phyloP scores from a whole-genome alignment of 2,113 vertebrate species.

The Colossoma macropomum region DNA sequence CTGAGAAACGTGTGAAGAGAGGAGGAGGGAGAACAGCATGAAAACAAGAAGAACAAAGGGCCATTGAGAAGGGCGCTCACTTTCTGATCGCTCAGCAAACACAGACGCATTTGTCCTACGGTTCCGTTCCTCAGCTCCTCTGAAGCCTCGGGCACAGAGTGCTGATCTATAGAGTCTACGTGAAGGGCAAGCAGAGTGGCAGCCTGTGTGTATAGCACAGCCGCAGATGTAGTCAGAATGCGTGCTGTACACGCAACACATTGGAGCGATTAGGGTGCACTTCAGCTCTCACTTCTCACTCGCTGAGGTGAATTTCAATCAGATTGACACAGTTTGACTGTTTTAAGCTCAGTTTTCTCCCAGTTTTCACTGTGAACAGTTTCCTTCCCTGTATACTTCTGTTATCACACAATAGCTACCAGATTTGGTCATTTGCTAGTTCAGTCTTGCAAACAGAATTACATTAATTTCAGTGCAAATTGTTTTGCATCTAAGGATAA shows the following conservation, averaged over 20 bases:
- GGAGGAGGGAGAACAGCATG: constrained; percentile 43
- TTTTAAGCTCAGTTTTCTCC: not conserved
- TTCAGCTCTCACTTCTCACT: not conserved
- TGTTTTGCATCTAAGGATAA: too few species aligned
- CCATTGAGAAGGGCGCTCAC: constrained; percentile 49
- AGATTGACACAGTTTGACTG: not conserved
- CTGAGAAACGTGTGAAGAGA: constrained; percentile 56
- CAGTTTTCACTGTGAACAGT: too few species aligned
- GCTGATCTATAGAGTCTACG: constrained; percentile 42
- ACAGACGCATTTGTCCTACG: constrained; percentile 39
- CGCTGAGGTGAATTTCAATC: not conserved
- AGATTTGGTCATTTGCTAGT: too few species aligned
- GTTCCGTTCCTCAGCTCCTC: constrained; percentile 32
- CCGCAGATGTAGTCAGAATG: constrained; percentile 1
- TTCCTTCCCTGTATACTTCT: too few species aligned
- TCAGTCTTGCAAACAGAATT: too few species aligned
- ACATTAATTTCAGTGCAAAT: too few species aligned
- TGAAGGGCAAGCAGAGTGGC: constrained; percentile 35
- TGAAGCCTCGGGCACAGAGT: constrained; percentile 30
- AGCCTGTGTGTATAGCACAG: not conserved
- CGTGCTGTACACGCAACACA: not conserved
- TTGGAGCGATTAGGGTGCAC: constrained; percentile 35
- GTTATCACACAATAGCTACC: too few species aligned
- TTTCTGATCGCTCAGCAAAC: constrained; percentile 51
- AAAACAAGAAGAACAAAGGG: constrained; percentile 62